Percentiles rank a stretch among this genome's conserved stretches.
Conservation (phyloP, 2,888 invertebrate species). For the Cataglyphis rosenhaueri region DNA sequence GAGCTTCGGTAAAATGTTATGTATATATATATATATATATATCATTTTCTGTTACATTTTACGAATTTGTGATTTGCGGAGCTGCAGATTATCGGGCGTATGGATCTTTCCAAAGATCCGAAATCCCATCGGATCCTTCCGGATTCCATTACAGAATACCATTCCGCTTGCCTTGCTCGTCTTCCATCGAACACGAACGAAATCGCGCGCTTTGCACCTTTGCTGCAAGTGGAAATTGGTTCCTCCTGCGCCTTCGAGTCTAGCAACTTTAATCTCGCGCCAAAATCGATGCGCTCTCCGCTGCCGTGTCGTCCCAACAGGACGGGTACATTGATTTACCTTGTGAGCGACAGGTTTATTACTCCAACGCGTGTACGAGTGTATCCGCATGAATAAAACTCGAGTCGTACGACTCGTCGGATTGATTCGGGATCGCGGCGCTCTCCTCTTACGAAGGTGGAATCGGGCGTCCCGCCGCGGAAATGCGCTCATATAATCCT, state of each 20-base stretch:
- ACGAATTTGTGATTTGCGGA: constrained; percentile 8
- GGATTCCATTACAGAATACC: constrained; percentile 19
- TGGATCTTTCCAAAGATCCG: not conserved
- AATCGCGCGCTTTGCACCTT: constrained; percentile 65
- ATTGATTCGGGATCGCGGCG: constrained; percentile 65
- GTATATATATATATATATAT: not conserved
- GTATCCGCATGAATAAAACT: constrained; percentile 75
- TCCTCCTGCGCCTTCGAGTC: constrained; percentile 66
- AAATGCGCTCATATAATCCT: constrained; percentile 72
- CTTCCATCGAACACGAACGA: constrained; percentile 50
- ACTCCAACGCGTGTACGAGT: constrained; percentile 71
- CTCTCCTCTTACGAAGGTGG: constrained; percentile 51
- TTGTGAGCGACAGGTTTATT: constrained; percentile 74
- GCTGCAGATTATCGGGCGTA: not conserved
- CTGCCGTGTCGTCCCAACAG: constrained; percentile 51
- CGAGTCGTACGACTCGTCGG: constrained; percentile 64
- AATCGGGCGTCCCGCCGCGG: constrained; percentile 68
- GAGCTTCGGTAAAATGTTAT: not conserved
- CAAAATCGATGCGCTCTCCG: constrained; percentile 73
- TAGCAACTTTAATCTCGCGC: constrained; percentile 73
- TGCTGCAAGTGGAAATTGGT: constrained; percentile 69
- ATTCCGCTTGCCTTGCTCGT: constrained; percentile 50
- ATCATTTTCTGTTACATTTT: not conserved
- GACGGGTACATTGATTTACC: constrained; percentile 72
- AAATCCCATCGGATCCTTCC: not conserved